A percentile compares a stretch with the other conserved stretches of the same genome.
phyloP scores from a whole-genome alignment of 2,113 vertebrate species.

The Sus scrofa region T2T-Sscrofa CM000819.6:131000501-131001000 shows the following conservation, averaged over 20 bases:
- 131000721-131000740: not conserved
- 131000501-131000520: not conserved
- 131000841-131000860: not conserved
- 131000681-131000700: not conserved
- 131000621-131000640: not conserved
- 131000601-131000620: not conserved
- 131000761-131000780: not conserved
- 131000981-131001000: conserved; percentile 40
- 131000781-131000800: not conserved
- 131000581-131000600: not conserved
- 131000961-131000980: not conserved
- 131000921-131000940: conserved; percentile 1
- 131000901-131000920: not conserved
- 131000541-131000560: not conserved
- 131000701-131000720: not conserved
- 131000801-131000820: not conserved
- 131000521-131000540: not conserved
- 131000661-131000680: not conserved
- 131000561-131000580: not conserved
- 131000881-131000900: not conserved
- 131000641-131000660: not conserved
- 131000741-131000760: not conserved
- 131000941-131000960: not conserved
- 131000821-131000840: not conserved
- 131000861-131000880: not conserved